These are phyloP conservation scores for Amphibalanus amphitrite DNA, from an alignment of 1,140 invertebrate species.

Conservation along the genomic window DNA sequence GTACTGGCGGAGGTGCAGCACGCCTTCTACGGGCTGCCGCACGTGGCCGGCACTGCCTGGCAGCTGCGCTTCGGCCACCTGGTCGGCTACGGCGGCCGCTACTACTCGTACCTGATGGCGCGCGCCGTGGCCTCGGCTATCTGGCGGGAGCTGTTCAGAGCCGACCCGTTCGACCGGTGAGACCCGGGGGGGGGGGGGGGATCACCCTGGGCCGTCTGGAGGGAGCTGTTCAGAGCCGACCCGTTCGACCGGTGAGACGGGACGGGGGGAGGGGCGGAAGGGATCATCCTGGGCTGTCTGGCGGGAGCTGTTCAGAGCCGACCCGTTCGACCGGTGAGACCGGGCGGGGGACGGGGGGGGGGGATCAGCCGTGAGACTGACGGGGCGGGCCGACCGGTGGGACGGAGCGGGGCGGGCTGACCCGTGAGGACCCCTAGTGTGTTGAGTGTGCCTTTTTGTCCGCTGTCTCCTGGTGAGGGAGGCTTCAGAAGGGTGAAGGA, in stretches of 20 bases:
- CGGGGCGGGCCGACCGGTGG: too few relatives aligned
- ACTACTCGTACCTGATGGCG: conserved; percentile 93
- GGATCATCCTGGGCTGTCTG: conserved; percentile 66
- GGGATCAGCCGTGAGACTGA: too few relatives aligned
- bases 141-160: conserved; percentile 74
- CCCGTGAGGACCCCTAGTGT: too few relatives aligned
- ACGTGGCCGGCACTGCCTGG: conserved; percentile 82
- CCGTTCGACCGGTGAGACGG: too few relatives aligned
- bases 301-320: conserved; percentile 63
- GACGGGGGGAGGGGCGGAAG: too few relatives aligned
- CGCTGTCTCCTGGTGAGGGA: too few relatives aligned
- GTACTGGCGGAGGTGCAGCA: conserved; percentile 61
- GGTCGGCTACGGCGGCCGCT: conserved; percentile 94
- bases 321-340: conserved; percentile 47
- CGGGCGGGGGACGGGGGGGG: not conserved
- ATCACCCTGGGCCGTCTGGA: too few relatives aligned
- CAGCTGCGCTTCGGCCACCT: conserved; percentile 91
- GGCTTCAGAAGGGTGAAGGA: too few relatives aligned
- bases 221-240: too few relatives aligned
- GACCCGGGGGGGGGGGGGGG: not conserved
- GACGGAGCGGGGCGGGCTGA: too few relatives aligned
- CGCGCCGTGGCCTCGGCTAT: conserved; percentile 80
- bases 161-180: conserved; percentile 50
- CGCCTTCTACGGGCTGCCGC: conserved; percentile 67
- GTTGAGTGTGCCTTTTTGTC: too few relatives aligned